These are phyloP conservation scores for Hipparchia semele DNA, from an alignment of 2,888 invertebrate genomes.

Conservation along the genomic window DNA sequence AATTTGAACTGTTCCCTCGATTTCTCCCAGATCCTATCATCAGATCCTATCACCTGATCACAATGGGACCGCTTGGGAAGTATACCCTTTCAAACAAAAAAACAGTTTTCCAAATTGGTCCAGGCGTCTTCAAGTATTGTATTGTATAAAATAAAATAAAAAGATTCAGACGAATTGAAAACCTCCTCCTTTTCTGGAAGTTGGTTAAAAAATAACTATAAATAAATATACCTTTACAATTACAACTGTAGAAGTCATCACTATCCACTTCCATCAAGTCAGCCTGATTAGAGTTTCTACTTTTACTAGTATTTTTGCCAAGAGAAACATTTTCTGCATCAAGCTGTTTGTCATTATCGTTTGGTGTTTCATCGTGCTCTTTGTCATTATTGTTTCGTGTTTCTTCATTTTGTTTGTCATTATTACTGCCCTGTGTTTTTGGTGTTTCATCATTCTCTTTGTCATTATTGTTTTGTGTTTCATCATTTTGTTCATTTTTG, in stretches of 20 bases:
- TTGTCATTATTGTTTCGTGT: neutral
- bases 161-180: too few relatives aligned
- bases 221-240: constrained; percentile 56
- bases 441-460: neutral
- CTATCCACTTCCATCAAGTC: constrained; percentile 9
- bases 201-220: too few relatives aligned
- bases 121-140: too few relatives aligned
- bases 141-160: too few relatives aligned
- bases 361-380: neutral
- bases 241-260: constrained; percentile 53
- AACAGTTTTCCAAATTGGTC: too few relatives aligned
- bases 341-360: neutral
- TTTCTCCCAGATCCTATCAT: too few relatives aligned
- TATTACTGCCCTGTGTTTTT: neutral
- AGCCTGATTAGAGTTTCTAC: constrained; percentile 29
- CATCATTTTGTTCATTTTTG: constrained; percentile 1
- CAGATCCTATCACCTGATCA: too few relatives aligned
- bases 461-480: neutral
- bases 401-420: neutral
- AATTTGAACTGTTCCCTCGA: too few relatives aligned
- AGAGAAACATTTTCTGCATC: neutral
- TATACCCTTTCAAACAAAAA: too few relatives aligned
- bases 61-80: too few relatives aligned
- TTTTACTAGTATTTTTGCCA: neutral
- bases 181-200: too few relatives aligned